Evolutionary conservation across 1,140 invertebrate genomes (phyloP).

Genomic region (Camponotus vicinus): DNA sequence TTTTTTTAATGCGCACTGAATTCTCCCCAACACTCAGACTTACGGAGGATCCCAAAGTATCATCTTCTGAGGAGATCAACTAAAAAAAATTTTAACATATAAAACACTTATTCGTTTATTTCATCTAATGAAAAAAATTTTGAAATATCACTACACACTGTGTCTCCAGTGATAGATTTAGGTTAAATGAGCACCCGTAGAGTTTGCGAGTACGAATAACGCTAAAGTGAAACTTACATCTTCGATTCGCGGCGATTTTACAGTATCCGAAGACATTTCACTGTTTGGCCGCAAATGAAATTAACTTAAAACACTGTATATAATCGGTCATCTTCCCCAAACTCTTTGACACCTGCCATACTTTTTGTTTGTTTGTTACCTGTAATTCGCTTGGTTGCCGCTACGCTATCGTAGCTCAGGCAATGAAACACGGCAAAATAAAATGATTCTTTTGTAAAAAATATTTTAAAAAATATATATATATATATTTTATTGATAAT

Average conservation of each 20-base stretch:
- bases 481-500: background rate
- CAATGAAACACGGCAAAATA: conserved; percentile 23
- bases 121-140: background rate
- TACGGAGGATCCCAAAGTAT: conserved; percentile 78
- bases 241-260: conserved; percentile 66
- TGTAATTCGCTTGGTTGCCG: conserved; percentile 51
- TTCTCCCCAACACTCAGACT: conserved; percentile 79
- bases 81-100: conserved; percentile 2
- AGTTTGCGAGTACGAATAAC: background rate
- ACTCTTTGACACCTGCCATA: conserved; percentile 65
- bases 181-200: conserved; percentile 3
- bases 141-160: background rate
- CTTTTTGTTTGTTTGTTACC: conserved; percentile 72
- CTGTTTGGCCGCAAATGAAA: conserved; percentile 4
- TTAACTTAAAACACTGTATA: conserved; percentile 1
- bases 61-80: conserved; percentile 77
- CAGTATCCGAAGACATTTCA: conserved; percentile 67
- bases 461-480: background rate
- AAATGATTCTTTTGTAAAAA: background rate
- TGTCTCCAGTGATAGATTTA: background rate
- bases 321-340: conserved; percentile 58
- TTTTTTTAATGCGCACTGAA: conserved; percentile 78
- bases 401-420: background rate
- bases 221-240: conserved; percentile 68
- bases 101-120: background rate